Base-by-base conservation (phyloP, 2,797 vertebrate genomes). In the Tadarida brasiliensis region DNA sequence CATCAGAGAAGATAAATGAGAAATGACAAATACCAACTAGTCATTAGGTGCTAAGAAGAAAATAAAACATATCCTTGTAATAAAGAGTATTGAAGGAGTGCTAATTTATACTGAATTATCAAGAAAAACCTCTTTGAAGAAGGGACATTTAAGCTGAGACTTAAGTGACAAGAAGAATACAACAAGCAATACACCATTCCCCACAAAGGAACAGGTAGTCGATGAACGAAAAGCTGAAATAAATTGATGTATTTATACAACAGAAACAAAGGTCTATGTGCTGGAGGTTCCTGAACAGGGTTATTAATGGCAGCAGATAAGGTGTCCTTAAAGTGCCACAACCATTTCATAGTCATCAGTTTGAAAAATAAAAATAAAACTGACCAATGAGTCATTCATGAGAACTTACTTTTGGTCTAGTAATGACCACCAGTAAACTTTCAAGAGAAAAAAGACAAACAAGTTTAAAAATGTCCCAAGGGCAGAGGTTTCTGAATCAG, bases 321-420 rank as follows among this genome's bases (percentile, higher is more conserved):
- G 81, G 35, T 54, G 44, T 87, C 71, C 57, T 68, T 68, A 71
- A 94, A 92, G 30, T 74, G 49, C 33, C 73, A 94, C 7, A 68
- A 33, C 16, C 56, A 90, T 68, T 87, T 91, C 74, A 80, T 93
- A 95, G 74, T 67, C 76, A 94, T 73, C 65, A 57, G 7, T 35
- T 77, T 9, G 16, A 39, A 78, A 80, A 57, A 91, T 61, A 85
- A 97, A 92, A 95, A 73, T 91, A 92, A 87, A 96, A 88, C 16
- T 67, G 47, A 87, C 56, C 85, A 81, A 49, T 67, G 19, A 91
- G 26, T n/a, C 94, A 81, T 16, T 96, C 26, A 26, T n/a, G 30
- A 24, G 16, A 92, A 80, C 4, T 95, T 57, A 70, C 19, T 49
- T 91, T 49, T 63, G 85, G 54, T 80, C 39, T 61, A 84, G 57